Percentiles rank a stretch among this genome's conserved stretches.
These are phyloP conservation scores for Podarcis siculus DNA, from an alignment of 2,797 vertebrate species.

Conservation along the genomic window DNA sequence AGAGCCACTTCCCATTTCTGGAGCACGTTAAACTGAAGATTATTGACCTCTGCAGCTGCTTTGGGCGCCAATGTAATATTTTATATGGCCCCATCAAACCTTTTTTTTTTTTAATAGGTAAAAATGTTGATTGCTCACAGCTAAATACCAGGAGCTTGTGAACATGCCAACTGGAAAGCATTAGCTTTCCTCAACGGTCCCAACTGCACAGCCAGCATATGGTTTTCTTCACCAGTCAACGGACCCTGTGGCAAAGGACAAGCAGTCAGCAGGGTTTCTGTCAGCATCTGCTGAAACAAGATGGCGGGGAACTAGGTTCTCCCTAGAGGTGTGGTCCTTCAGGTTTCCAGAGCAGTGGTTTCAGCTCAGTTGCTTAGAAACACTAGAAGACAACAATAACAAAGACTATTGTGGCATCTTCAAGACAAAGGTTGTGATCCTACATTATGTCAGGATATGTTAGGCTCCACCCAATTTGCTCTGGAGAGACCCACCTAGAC, in stretches of 20 bases:
- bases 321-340: neutral
- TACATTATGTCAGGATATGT: too few relatives aligned
- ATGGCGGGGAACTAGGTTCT: neutral
- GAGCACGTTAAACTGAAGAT: conserved; percentile 49
- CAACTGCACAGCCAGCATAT: neutral
- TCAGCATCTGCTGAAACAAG: neutral
- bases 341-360: neutral
- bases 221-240: conserved; percentile 7
- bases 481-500: too few relatives aligned
- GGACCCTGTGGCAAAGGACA: neutral
- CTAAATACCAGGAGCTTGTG: conserved; percentile 62
- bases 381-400: too few relatives aligned
- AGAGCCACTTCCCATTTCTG: conserved; percentile 65
- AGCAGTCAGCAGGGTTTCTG: neutral
- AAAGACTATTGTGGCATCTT: too few relatives aligned
- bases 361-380: neutral
- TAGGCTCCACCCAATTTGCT: too few relatives aligned
- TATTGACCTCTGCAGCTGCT: conserved; percentile 59
- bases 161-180: conserved; percentile 58
- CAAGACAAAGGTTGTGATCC: too few relatives aligned
- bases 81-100: conserved; percentile 72
- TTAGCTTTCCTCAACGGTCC: conserved; percentile 26
- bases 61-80: conserved; percentile 54
- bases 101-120: conserved; percentile 49
- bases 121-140: conserved; percentile 65